These are phyloP conservation scores for Enteromius afrohamiltoni DNA, from an alignment of 2,797 vertebrate genomes.

Conservation along the genomic window DNA sequence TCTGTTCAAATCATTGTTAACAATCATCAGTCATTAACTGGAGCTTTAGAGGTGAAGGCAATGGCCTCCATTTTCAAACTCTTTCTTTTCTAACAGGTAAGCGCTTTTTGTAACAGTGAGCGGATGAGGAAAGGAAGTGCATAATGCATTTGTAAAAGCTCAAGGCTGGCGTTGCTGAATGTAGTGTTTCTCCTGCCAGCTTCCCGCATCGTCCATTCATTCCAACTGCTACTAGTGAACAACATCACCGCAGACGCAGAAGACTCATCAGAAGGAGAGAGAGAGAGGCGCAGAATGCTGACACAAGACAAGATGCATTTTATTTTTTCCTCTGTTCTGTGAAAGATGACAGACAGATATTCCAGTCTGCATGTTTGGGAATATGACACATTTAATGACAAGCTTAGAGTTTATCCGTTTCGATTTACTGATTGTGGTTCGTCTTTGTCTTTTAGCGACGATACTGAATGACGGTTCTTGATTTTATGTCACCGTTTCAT, in stretches of 20 bases:
- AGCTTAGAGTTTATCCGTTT: neutral
- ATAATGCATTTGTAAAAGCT: slow-evolving; percentile 67
- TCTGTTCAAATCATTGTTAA: neutral
- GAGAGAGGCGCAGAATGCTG: neutral
- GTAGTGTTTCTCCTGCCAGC: slow-evolving; percentile 72
- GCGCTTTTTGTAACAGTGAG: slow-evolving; percentile 49
- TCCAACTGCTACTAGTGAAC: slow-evolving; percentile 63
- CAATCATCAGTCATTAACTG: neutral
- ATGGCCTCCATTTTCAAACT: neutral
- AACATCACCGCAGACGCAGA: slow-evolving; percentile 32
- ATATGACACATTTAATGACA: neutral
- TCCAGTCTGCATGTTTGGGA: slow-evolving; percentile 12
- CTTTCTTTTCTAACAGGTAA: slow-evolving; percentile 65
- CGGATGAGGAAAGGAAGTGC: slow-evolving; percentile 57
- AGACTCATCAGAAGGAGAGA: slow-evolving; percentile 3
- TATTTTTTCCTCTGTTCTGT: slow-evolving; percentile 45
- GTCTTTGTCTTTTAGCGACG: neutral
- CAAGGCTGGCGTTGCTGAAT: slow-evolving; percentile 72
- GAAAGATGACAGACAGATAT: slow-evolving; percentile 43
- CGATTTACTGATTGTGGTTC: neutral
- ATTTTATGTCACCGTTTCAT: neutral
- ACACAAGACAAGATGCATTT: slow-evolving; percentile 17
- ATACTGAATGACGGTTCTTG: neutral
- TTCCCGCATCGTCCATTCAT: slow-evolving; percentile 68
- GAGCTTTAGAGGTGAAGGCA: neutral